phyloP scores from a whole-genome alignment of 2,113 vertebrate species.

The Ochotona princeps region DNA sequence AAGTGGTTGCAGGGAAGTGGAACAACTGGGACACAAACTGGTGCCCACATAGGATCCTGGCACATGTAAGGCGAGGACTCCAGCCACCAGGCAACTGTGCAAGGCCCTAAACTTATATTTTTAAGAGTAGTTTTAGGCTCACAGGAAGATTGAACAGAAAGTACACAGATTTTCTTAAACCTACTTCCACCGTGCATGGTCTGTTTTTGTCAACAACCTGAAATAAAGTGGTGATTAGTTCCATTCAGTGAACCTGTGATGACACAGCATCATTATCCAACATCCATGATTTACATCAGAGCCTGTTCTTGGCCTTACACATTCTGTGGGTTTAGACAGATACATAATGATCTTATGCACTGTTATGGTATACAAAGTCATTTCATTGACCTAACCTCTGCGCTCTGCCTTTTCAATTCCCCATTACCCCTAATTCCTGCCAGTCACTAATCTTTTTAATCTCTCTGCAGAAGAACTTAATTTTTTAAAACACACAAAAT shows the following conservation, averaged over 20 bases:
- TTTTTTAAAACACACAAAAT: neutral
- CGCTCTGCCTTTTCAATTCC: neutral
- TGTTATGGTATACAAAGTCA: neutral
- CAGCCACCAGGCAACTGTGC: no score
- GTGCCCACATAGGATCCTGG: no score
- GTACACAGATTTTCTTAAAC: neutral
- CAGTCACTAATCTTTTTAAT: neutral
- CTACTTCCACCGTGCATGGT: neutral
- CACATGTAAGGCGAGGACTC: no score
- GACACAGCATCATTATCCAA: neutral
- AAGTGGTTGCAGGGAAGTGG: no score
- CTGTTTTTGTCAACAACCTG: no score
- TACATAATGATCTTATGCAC: neutral
- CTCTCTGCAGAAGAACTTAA: neutral
- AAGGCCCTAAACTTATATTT: neutral
- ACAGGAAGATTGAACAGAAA: neutral
- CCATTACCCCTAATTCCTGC: neutral
- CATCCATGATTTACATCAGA: neutral
- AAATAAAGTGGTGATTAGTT: neutral
- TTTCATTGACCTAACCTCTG: neutral
- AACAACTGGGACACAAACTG: no score
- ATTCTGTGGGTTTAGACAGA: neutral
- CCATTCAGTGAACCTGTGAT: accelerated
- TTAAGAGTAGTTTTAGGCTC: neutral
- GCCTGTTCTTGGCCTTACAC: neutral